Conservation (phyloP, 2,888 invertebrate species). For the Synanthedon formicaeformis region DNA sequence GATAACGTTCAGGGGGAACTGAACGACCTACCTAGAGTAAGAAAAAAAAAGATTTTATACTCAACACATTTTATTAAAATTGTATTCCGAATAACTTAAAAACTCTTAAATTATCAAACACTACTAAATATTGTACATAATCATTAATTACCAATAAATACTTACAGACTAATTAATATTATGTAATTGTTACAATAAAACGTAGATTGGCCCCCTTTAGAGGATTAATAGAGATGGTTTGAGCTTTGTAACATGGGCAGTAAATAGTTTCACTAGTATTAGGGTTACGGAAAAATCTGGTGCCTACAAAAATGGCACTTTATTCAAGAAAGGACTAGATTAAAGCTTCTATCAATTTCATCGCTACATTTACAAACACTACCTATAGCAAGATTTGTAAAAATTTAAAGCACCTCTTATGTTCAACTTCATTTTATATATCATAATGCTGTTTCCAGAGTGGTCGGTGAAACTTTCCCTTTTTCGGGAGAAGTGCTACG, state of each 20-base stretch:
- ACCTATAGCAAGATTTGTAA: conserved; percentile 2
- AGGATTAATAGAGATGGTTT: conserved; percentile 29
- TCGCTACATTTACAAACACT: conserved; percentile 33
- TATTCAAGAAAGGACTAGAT: conserved; percentile 65
- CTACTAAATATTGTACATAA: conserved; percentile 32
- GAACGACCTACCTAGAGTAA: background rate
- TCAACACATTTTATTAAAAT: conserved; percentile 63
- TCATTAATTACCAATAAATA: conserved; percentile 60
- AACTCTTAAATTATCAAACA: conserved; percentile 60
- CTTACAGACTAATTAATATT: conserved; percentile 52
- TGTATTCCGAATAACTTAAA: conserved; percentile 65
- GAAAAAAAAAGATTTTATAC: conserved; percentile 6
- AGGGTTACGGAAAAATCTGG: conserved; percentile 21
- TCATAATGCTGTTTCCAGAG: conserved; percentile 76
- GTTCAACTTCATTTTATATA: conserved; percentile 18
- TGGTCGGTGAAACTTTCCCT: conserved; percentile 57
- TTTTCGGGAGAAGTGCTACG: conserved; percentile 46
- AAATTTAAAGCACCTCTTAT: conserved; percentile 42
- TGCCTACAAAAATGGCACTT: conserved; percentile 52
- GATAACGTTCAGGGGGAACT: too few relatives aligned
- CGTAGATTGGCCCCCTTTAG: conserved; percentile 59
- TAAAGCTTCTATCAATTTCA: conserved; percentile 64
- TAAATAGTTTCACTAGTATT: conserved; percentile 37
- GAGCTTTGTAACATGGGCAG: conserved; percentile 26
- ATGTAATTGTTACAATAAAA: conserved; percentile 27